phyloP scores from a whole-genome alignment of 2,113 vertebrate species.

The Gymnogyps californianus region DNA sequence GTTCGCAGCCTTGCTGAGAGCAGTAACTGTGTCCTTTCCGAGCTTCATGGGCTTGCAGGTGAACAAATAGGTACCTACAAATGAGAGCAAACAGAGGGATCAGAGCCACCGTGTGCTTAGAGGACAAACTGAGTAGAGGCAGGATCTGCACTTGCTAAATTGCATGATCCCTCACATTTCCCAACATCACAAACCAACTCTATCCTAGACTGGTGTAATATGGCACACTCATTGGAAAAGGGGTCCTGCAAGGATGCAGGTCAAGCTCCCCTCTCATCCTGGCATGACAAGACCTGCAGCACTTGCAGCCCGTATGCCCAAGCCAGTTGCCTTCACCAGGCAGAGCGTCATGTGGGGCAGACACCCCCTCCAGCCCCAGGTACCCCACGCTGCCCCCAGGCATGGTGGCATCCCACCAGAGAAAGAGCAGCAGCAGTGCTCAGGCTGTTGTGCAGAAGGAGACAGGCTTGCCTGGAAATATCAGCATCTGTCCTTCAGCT shows the following conservation, averaged over 20 bases:
- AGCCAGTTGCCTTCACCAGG: neutral
- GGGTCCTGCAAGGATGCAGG: neutral
- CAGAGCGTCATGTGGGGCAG: accelerated
- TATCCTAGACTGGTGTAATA: neutral
- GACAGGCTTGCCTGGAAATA: neutral
- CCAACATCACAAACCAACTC: neutral
- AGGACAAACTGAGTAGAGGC: neutral
- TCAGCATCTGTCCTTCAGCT: neutral
- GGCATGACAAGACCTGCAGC: neutral
- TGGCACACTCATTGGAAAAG: neutral
- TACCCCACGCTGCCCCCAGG: neutral
- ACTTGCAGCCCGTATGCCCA: accelerated
- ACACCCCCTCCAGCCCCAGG: neutral
- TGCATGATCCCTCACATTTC: neutral
- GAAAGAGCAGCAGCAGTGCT: neutral
- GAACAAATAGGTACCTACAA: slow-evolving; percentile 51
- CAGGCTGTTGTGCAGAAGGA: neutral
- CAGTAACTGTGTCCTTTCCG: slow-evolving; percentile 51
- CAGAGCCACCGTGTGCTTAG: accelerated
- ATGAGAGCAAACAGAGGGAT: neutral
- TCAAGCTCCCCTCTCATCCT: neutral
- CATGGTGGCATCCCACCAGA: neutral
- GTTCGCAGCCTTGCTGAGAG: slow-evolving; percentile 56
- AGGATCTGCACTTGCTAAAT: neutral
- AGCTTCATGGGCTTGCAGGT: slow-evolving; percentile 11